Conservation (phyloP, 2,888 invertebrate genomes). For the Ophion ellenae region DNA sequence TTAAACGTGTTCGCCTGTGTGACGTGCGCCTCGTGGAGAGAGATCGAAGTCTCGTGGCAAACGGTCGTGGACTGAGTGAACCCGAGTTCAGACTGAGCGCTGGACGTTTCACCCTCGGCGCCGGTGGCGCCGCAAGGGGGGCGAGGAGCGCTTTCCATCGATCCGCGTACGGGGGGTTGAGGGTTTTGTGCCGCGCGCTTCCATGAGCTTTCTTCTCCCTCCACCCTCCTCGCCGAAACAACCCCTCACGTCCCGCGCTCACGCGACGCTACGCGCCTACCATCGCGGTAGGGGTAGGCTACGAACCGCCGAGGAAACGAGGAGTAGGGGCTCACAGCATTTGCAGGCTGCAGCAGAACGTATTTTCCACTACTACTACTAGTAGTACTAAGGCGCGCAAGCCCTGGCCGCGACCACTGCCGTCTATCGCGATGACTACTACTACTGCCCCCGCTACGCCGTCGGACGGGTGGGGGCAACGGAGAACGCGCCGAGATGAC, state of each 20-base stretch:
- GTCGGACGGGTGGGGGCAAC: neutral
- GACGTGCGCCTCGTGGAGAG: constrained; percentile 62
- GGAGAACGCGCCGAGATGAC: neutral
- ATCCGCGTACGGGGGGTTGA: constrained; percentile 72
- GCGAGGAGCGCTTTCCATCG: constrained; percentile 69
- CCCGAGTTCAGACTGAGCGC: constrained; percentile 82
- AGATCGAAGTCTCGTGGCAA: constrained; percentile 82
- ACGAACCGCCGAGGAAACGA: neutral
- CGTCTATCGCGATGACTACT: constrained; percentile 51
- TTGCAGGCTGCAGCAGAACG: constrained; percentile 61
- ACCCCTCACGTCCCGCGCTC: neutral
- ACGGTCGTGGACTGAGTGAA: constrained; percentile 83
- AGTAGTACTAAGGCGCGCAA: constrained; percentile 38
- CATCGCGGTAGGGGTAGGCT: neutral
- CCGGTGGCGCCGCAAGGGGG: constrained; percentile 77
- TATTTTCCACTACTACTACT: constrained; percentile 62
- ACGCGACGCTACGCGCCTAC: constrained; percentile 32
- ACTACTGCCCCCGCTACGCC: constrained; percentile 12
- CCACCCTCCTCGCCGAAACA: constrained; percentile 25
- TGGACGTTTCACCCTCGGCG: constrained; percentile 75
- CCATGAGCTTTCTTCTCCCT: constrained; percentile 66
- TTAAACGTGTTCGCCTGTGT: constrained; percentile 60
- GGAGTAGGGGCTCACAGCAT: constrained; percentile 67
- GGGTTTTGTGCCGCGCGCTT: constrained; percentile 66
- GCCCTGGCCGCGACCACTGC: constrained; percentile 45